Evolutionary conservation across 1,140 invertebrate genomes (phyloP).

Genomic region (Paraescarpia echinospica): DNA sequence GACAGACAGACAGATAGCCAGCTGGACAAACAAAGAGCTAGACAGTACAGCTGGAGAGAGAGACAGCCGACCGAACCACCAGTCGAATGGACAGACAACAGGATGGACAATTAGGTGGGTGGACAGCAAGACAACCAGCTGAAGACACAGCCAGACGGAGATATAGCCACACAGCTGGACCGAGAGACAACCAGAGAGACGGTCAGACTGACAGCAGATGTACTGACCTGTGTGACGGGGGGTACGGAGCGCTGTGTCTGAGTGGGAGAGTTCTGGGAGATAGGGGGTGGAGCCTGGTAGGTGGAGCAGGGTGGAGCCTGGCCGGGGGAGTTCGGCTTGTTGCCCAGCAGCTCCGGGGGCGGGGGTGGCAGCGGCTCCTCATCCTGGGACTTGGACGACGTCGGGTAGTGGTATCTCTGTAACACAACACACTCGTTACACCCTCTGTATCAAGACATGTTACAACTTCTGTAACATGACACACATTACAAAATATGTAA

Average conservation of each 20-base stretch:
- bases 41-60: too few species aligned
- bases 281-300: not conserved
- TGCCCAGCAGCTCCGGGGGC: slow-evolving; percentile 17
- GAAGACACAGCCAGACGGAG: not conserved
- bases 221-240: not conserved
- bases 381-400: slow-evolving; percentile 8
- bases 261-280: not conserved
- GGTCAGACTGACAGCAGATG: not conserved
- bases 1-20: too few species aligned
- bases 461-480: not conserved
- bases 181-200: not conserved
- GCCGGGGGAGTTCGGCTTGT: not conserved
- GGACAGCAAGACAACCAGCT: not conserved
- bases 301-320: not conserved
- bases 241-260: not conserved
- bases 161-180: not conserved
- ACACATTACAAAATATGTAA: not conserved
- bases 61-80: too few species aligned
- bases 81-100: too few species aligned
- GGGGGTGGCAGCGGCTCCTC: slow-evolving; percentile 19
- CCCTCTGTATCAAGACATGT: too few species aligned
- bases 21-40: too few species aligned
- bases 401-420: not conserved
- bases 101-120: too few species aligned
- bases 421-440: not conserved